These are phyloP conservation scores for Paralichthys olivaceus DNA, from an alignment of 2,113 vertebrate genomes.

Conservation along the genomic window DNA sequence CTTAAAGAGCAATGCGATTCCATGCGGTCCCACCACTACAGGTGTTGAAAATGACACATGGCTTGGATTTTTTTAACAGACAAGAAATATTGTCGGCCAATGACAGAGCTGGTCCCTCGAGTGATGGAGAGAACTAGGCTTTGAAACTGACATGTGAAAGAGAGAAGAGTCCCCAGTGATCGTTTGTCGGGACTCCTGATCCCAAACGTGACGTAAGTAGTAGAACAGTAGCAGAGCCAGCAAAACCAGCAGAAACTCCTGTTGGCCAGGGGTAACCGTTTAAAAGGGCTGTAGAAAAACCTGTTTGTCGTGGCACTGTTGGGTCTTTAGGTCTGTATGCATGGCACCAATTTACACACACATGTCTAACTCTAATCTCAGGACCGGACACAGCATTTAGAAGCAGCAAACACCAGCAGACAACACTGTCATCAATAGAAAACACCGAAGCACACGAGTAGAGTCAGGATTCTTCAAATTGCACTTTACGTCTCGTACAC, in stretches of 20 bases:
- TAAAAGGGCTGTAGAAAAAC: constrained; percentile 32
- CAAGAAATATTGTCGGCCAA: background rate
- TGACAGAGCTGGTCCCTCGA: background rate
- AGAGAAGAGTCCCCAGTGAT: constrained; percentile 6
- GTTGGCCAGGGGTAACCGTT: background rate
- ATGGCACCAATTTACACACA: background rate
- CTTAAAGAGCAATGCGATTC: too few relatives aligned
- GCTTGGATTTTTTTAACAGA: background rate
- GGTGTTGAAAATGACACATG: background rate
- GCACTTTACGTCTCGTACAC: constrained; percentile 44
- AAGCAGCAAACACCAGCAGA: constrained; percentile 32
- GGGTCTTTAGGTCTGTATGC: constrained; percentile 18
- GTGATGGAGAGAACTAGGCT: background rate
- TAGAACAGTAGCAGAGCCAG: constrained; percentile 31
- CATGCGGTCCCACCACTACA: too few relatives aligned
- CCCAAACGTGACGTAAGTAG: background rate
- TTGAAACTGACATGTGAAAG: background rate
- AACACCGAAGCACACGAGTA: constrained; percentile 29
- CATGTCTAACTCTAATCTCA: constrained; percentile 14
- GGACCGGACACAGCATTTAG: constrained; percentile 2
- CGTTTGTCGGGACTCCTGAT: background rate
- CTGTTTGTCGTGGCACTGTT: constrained; percentile 39
- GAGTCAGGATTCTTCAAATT: constrained; percentile 39
- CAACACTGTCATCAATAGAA: constrained; percentile 32
- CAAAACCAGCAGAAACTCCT: background rate